phyloP scores from a whole-genome alignment of 2,113 vertebrate species.

The Pomatorhinus ruficollis region DNA sequence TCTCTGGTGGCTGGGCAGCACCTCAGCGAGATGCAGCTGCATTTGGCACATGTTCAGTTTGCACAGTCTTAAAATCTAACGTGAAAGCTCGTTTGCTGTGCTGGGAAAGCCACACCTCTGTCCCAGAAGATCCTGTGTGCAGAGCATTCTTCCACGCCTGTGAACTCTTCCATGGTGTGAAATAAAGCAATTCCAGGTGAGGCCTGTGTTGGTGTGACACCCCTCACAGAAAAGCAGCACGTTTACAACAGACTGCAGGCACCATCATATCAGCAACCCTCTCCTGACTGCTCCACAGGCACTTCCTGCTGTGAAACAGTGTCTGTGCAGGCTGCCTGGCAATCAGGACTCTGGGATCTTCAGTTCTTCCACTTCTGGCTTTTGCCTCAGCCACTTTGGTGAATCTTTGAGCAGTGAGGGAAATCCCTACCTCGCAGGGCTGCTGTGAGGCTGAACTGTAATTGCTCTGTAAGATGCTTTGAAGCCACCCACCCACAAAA shows the following conservation, averaged over 20 bases:
- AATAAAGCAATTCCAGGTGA: not conserved
- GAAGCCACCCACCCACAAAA: not conserved
- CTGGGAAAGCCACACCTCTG: not conserved
- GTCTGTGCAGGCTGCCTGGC: not conserved
- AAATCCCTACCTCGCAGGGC: not conserved
- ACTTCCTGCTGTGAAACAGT: not conserved
- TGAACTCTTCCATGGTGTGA: not conserved
- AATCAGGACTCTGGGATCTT: not conserved
- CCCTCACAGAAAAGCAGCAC: accelerated
- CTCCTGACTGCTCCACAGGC: not conserved
- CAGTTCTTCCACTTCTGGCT: not conserved
- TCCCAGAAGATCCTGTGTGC: not conserved
- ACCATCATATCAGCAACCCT: not conserved
- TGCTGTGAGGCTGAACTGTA: not conserved
- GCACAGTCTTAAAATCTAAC: not conserved
- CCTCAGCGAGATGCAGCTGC: not conserved
- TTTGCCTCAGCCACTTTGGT: not conserved
- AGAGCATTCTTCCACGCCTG: not conserved
- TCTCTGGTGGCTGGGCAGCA: not conserved
- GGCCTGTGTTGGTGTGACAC: not conserved
- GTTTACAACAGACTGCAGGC: not conserved
- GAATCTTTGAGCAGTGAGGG: not conserved
- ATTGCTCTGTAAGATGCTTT: not conserved
- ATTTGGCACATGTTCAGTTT: not conserved
- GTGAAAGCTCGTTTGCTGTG: not conserved